A percentile compares a stretch with the other conserved stretches of the same genome.
These are phyloP conservation scores for Dorcus parallelipipedus DNA, from an alignment of 2,888 invertebrate genomes.

Conservation along the genomic window DNA sequence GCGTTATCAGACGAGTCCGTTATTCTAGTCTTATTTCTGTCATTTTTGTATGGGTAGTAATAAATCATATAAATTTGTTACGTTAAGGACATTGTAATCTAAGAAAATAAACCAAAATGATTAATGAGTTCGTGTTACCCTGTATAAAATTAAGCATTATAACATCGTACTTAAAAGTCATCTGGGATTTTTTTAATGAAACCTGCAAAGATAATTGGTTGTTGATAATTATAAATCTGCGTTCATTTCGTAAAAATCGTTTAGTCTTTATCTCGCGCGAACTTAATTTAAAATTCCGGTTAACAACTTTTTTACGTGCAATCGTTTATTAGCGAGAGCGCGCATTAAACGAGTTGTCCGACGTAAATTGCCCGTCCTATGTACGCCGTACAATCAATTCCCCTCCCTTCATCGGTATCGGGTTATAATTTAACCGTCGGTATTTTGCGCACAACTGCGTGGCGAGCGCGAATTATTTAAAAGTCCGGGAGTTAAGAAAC, in stretches of 20 bases:
- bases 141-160: too few relatives aligned
- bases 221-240: too few relatives aligned
- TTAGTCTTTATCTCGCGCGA: constrained; percentile 3
- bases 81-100: too few relatives aligned
- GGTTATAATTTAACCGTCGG: constrained; percentile 2
- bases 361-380: neutral
- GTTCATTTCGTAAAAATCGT: neutral
- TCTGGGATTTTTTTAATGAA: too few relatives aligned
- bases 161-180: too few relatives aligned
- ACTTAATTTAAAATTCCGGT: constrained; percentile 3
- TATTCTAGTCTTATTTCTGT: too few relatives aligned
- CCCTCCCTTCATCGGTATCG: neutral
- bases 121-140: too few relatives aligned
- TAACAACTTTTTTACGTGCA: neutral
- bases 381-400: neutral
- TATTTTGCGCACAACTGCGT: constrained; percentile 11
- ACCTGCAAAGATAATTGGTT: too few relatives aligned
- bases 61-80: too few relatives aligned
- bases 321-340: neutral
- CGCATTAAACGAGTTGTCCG: neutral
- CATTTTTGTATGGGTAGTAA: too few relatives aligned
- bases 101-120: too few relatives aligned
- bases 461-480: constrained; percentile 3
- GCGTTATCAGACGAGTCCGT: too few relatives aligned
- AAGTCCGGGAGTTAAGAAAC: neutral